Base-by-base conservation (phyloP, 2,113 vertebrate genomes). In the Taxidea taxus region DNA sequence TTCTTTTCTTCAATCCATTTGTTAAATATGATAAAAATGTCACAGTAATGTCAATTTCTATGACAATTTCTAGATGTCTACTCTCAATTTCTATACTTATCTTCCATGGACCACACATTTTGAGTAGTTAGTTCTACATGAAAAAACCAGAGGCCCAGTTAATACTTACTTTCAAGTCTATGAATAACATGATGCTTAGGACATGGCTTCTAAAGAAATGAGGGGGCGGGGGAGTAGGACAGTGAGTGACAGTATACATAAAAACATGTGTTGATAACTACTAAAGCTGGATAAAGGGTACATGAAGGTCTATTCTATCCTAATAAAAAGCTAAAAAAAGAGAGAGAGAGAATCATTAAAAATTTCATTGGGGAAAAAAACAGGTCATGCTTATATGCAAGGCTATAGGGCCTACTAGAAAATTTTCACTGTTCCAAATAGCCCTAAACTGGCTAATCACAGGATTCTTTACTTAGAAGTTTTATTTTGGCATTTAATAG, bases 241-340 rank as follows among this genome's bases (percentile, higher is more conserved):
- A 93, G 31, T 74, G 44, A 82, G 2, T 78, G n/a, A 84, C 2
- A 83, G 2, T 18, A 91, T 47, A 66, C 27, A 72, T n/a, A 90
- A 87, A 66, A 94, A 89, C 15, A 56, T 18, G 29, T 83, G 31
- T 23, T 87, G 54, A 21, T 66, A 95, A 78, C 39, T 72, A 77
- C 0, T n/a, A 47, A 96, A 51, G 20, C 37, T 58, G 56, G 27
- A 18, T 37, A 18, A 95, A 94, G 16, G 18, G 34, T 51, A 66
- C 13, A 60, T 25, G 23, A 84, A 7, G 21, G 42, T 91, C 75
- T 87, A 87, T 31, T 42, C 34, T 47, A 56, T 54, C 93, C n/a
- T 88, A 94, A 87, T 37, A 94, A 66, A 96, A 93, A 87, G 47
- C 29, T 87, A 78, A 66, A 89, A 81, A 72, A 56, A 42, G 44